A percentile compares a stretch with the other conserved stretches of the same genome.
phyloP scores from a whole-genome alignment of 2,888 invertebrate species.

The Drosophila subsilvestris region DNA sequence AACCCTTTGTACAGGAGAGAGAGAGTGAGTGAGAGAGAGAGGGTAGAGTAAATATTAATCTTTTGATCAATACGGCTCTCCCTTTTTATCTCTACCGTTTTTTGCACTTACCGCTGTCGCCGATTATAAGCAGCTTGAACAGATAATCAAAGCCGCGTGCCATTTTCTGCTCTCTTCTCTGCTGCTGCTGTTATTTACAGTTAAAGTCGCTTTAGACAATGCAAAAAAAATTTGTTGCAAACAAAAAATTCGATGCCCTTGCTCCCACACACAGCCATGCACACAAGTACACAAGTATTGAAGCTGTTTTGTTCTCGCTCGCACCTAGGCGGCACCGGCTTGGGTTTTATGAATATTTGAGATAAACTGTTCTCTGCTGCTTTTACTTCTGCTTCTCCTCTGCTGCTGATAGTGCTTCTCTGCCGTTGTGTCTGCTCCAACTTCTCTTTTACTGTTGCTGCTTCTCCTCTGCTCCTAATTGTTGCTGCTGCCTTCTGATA shows the following conservation, averaged over 20 bases:
- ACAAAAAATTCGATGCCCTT: conserved; percentile 47
- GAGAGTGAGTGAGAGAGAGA: too few relatives aligned
- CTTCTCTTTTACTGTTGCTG: conserved; percentile 16
- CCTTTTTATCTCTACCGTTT: not conserved
- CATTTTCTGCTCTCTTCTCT: conserved; percentile 85
- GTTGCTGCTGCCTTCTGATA: conserved; percentile 57
- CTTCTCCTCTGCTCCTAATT: conserved; percentile 7
- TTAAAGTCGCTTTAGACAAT: conserved; percentile 21
- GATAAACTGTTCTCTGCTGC: conserved; percentile 66
- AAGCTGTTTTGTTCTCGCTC: conserved; percentile 21
- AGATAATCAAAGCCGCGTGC: conserved; percentile 99
- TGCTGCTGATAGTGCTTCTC: conserved; percentile 38
- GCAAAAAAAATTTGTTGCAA: conserved; percentile 16
- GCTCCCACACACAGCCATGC: conserved; percentile 53
- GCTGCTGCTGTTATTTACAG: conserved; percentile 14
- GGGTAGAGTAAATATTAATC: too few relatives aligned
- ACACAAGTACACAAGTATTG: conserved; percentile 43
- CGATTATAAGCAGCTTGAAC: conserved; percentile 99
- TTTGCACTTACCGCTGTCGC: conserved; percentile 96
- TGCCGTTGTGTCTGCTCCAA: conserved; percentile 7
- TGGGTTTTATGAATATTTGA: conserved; percentile 21
- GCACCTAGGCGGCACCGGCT: conserved; percentile 39
- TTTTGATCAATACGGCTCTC: not conserved
- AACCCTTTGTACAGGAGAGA: not conserved
- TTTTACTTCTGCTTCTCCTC: conserved; percentile 28